These are phyloP conservation scores for Lophius piscatorius DNA, from an alignment of 2,113 vertebrate species.

Conservation along the genomic window DNA sequence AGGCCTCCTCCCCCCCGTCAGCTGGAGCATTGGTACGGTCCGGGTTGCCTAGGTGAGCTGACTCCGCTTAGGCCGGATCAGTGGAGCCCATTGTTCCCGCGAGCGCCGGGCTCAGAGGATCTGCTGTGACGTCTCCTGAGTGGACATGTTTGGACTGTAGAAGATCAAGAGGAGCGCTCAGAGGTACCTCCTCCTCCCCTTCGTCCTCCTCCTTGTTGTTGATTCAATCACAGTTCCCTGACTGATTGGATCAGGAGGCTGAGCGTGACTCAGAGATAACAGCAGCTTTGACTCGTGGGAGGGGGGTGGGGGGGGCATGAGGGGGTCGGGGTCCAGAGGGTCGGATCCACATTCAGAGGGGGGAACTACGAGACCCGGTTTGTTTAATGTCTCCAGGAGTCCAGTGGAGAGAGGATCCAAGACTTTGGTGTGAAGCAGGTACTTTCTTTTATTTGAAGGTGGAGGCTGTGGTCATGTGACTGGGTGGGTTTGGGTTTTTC, in stretches of 20 bases:
- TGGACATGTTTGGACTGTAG: conserved; percentile 45
- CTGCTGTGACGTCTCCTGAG: background rate
- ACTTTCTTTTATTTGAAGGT: no score
- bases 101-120: conserved; percentile 46
- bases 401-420: no score
- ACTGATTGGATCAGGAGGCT: conserved; percentile 34
- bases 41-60: conserved; percentile 74
- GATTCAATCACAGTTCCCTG: conserved; percentile 7
- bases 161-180: conserved; percentile 25
- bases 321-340: background rate
- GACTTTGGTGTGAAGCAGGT: no score
- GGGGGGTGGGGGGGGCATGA: background rate
- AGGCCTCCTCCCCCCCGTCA: conserved; percentile 21
- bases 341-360: no score
- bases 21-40: conserved; percentile 65
- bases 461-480: no score
- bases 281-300: background rate
- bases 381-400: no score
- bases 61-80: conserved; percentile 63
- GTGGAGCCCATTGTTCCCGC: conserved; percentile 69
- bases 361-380: no score
- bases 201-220: background rate
- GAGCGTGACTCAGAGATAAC: conserved; percentile 14
- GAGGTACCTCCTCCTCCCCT: conserved; percentile 50
- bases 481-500: no score